Evolutionary conservation across 2,113 vertebrate species (phyloP).

Genomic region (Daphoenositta chrysoptera): DNA sequence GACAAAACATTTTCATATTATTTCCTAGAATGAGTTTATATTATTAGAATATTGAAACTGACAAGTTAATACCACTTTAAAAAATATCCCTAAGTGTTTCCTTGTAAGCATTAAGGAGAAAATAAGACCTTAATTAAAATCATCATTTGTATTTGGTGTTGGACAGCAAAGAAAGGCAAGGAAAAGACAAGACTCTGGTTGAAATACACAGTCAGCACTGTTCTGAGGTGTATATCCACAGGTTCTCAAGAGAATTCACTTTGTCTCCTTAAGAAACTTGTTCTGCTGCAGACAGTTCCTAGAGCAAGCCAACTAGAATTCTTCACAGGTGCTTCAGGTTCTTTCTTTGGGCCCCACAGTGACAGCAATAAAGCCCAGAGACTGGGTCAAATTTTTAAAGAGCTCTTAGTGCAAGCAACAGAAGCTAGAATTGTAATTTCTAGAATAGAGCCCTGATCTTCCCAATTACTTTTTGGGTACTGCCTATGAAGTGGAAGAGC

Average conservation of each 20-base stretch:
- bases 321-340: not conserved
- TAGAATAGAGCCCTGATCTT: not conserved
- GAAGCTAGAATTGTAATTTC: not conserved
- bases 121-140: not conserved
- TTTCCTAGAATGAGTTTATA: not conserved
- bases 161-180: not conserved
- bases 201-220: not conserved
- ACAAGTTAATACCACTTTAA: not conserved
- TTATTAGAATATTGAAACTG: not conserved
- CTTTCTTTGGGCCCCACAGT: not conserved
- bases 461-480: not conserved
- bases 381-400: not conserved
- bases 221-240: not conserved
- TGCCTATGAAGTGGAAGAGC: not conserved
- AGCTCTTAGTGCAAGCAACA: not conserved
- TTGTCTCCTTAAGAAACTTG: not conserved
- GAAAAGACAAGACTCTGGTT: not conserved
- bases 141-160: not conserved
- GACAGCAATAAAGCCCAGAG: not conserved
- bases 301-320: not conserved
- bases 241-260: not conserved
- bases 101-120: not conserved
- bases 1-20: not conserved
- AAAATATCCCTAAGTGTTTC: not conserved
- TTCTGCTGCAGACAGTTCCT: not conserved